Conservation (phyloP, 2,113 vertebrate genomes). For the Neogale vison region DNA sequence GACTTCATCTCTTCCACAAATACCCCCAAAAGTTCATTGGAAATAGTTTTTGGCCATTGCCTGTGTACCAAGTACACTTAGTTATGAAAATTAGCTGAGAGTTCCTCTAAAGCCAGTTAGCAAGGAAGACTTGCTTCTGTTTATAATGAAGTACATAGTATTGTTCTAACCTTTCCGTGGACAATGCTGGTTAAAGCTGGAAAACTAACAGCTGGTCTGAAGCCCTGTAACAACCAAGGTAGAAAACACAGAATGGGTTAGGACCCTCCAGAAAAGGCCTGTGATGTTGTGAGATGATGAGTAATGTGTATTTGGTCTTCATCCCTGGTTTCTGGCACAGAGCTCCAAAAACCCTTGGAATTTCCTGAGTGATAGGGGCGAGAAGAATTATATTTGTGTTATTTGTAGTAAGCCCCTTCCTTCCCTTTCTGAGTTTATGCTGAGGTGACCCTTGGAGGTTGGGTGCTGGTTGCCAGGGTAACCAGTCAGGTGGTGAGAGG, state of each 20-base stretch:
- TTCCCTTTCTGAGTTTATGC: neutral
- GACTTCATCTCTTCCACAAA: constrained; percentile 27
- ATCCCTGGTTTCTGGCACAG: neutral
- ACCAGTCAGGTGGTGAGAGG: neutral
- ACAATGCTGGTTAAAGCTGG: neutral
- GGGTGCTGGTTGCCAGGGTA: neutral
- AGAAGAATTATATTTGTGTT: neutral
- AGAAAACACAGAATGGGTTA: neutral
- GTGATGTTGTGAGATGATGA: neutral
- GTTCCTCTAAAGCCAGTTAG: neutral
- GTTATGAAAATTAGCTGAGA: neutral
- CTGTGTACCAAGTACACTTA: neutral
- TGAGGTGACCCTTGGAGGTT: neutral
- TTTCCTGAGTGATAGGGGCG: neutral
- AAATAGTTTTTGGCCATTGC: neutral
- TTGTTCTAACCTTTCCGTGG: neutral
- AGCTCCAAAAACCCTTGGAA: neutral
- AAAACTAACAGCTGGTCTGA: neutral
- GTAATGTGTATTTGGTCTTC: neutral
- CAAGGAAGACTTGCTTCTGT: neutral
- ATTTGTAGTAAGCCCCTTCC: neutral
- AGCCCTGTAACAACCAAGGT: neutral
- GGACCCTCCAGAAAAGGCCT: neutral
- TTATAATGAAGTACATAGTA: neutral
- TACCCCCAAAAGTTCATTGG: neutral